These are phyloP conservation scores for Arctopsyche grandis DNA, from an alignment of 1,140 invertebrate species.

Conservation along the genomic window DNA sequence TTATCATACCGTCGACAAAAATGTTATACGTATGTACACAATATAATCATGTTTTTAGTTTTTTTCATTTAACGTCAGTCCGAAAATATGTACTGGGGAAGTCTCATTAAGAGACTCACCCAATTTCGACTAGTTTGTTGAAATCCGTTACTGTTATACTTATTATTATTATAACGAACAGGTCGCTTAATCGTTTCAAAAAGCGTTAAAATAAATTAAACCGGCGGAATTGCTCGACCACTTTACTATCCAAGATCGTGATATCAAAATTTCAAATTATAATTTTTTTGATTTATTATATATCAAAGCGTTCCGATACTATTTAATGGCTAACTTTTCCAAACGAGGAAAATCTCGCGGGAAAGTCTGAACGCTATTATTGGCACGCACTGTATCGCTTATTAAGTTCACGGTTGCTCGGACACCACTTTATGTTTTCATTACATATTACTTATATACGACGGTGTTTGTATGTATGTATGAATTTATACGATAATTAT, in stretches of 20 bases:
- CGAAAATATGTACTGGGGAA: too few species aligned
- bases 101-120: neutral
- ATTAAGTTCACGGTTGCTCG: constrained; percentile 3
- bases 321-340: too few species aligned
- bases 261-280: too few species aligned
- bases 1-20: neutral
- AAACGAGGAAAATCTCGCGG: neutral
- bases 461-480: neutral
- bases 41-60: too few species aligned
- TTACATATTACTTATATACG: neutral
- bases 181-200: constrained; percentile 1
- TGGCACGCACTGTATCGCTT: constrained; percentile 4
- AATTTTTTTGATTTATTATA: too few species aligned
- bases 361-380: constrained; percentile 2
- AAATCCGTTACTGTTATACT: neutral
- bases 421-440: neutral
- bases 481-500: too few species aligned
- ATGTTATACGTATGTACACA: too few species aligned
- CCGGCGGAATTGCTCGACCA: neutral
- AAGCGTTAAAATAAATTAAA: constrained; percentile 1
- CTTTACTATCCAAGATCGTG: too few species aligned
- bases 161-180: neutral
- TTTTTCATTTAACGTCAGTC: too few species aligned
- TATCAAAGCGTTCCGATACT: too few species aligned
- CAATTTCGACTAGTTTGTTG: neutral